Conservation (phyloP, 2,797 vertebrate genomes). For the Dendrocincla fuliginosa region DNA sequence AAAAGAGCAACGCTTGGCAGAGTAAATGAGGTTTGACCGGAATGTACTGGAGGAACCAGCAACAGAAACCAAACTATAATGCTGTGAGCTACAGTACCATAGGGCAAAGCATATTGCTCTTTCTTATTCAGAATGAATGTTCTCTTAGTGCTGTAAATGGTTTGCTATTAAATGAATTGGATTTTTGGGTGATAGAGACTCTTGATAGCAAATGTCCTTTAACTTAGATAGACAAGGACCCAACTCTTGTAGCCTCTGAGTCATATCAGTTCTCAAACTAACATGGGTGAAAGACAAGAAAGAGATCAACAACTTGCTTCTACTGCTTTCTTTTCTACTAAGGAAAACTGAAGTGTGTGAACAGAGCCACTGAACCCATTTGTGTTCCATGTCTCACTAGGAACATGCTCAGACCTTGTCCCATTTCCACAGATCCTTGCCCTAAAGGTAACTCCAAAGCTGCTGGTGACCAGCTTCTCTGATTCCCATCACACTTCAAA, state of each 20-base stretch:
- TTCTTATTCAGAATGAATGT: rapidly evolving
- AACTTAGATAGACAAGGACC: not conserved
- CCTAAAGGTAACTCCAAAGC: not conserved
- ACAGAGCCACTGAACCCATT: not conserved
- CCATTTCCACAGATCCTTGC: not conserved
- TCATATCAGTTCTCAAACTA: not conserved
- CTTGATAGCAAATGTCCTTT: not conserved
- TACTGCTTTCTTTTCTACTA: not conserved
- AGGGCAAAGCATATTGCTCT: not conserved
- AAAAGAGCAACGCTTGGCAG: not conserved
- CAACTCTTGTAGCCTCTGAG: not conserved
- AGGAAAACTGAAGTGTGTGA: not conserved
- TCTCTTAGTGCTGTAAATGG: not conserved
- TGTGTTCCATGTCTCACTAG: not conserved
- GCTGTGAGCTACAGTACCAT: not conserved
- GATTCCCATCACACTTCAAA: not conserved
- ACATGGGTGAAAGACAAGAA: not conserved
- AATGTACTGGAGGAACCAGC: not conserved
- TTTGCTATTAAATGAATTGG: not conserved
- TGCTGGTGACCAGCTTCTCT: not conserved
- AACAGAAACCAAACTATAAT: not conserved
- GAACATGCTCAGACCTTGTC: rapidly evolving
- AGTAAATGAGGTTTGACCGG: not conserved
- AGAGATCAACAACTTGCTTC: not conserved
- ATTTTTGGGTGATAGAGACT: not conserved